Evolutionary conservation across 2,888 invertebrate species (phyloP).

Genomic region (Aspidiotus rigidus): DNA sequence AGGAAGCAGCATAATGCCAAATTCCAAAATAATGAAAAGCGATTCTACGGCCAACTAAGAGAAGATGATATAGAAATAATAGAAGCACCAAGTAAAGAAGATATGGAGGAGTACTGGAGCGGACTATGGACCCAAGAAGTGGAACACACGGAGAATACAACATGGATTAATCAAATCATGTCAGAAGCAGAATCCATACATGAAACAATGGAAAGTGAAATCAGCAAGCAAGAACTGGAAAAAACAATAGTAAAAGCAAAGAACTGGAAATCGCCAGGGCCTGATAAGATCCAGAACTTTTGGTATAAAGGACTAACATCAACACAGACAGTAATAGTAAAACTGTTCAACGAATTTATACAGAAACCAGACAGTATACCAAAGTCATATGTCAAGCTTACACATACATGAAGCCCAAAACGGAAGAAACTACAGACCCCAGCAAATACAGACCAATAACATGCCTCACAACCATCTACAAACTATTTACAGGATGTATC

Average conservation of each 20-base stretch:
- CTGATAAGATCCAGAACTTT: conserved; percentile 31
- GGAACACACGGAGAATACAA: not conserved
- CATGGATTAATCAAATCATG: not conserved
- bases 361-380: conserved; percentile 1
- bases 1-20: not conserved
- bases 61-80: not conserved
- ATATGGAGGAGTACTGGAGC: not conserved
- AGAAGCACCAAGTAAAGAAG: not conserved
- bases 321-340: not conserved
- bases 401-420: conserved; percentile 23
- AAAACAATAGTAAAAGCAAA: not conserved
- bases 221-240: not conserved
- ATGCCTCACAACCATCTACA: conserved; percentile 14
- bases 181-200: not conserved
- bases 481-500: not conserved
- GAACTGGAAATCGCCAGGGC: conserved; percentile 34
- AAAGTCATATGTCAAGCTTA: conserved; percentile 11
- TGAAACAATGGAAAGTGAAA: not conserved
- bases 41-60: not conserved
- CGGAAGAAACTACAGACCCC: conserved; percentile 13
- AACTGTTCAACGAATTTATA: not conserved
- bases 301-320: conserved; percentile 27
- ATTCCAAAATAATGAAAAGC: not conserved
- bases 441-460: conserved; percentile 33
- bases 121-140: not conserved